Evolutionary conservation across 2,113 vertebrate genomes (phyloP), one percentile per base, ranked within the genome.

Genomic region (Odobenus rosmarus): DNA sequence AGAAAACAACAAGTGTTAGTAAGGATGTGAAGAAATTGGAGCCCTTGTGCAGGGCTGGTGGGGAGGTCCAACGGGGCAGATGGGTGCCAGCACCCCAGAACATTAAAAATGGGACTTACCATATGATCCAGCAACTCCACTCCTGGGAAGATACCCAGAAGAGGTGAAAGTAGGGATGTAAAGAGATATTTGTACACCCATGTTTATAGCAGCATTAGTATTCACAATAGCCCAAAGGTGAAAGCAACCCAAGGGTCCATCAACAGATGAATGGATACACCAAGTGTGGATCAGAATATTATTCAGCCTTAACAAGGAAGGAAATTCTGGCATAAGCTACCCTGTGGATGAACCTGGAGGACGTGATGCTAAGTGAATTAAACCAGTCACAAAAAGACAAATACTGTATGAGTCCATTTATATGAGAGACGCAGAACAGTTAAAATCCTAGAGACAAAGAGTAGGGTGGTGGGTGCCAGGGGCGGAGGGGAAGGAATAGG

Each of bases 231-330:
- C 42, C 81, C 26, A 57, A 46, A 88, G 71, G 19, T 19, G 1
- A 31, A 71, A 64, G 19, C 42, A 24, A 15, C 62, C 26, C 76
- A 46, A 46, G 23, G 1, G 3, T 51, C 19, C 36, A 0, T 7
- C 0, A 5, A n/a, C 13, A 7, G 42, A 39, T 14, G n/a, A 24
- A n/a, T n/a, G 23, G 26, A 46, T 85, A 36, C 64, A 57, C 21
- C 26, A 39, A 8, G 23, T 2, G 9, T 3, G 24, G 36, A 3
- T 8, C 3, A 24, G 53, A 57, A 62, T 84, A 64, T 33, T 57
- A 72, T 33, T 74, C 67, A 57, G 28, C 2, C 81, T 94, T 90
- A 21, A n/a, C 53, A 80, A 94, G 64, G 46, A 81, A 79, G 7
- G 11, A 64, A 79, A 82, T 81, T 36, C 36, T 49, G 71, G 84